Percentiles rank a stretch among this genome's conserved stretches.
Evolutionary conservation across 30 jellyfish, hydroid and myxozoan species (phyloP).

Genomic region (Sanderia malayensis): DNA sequence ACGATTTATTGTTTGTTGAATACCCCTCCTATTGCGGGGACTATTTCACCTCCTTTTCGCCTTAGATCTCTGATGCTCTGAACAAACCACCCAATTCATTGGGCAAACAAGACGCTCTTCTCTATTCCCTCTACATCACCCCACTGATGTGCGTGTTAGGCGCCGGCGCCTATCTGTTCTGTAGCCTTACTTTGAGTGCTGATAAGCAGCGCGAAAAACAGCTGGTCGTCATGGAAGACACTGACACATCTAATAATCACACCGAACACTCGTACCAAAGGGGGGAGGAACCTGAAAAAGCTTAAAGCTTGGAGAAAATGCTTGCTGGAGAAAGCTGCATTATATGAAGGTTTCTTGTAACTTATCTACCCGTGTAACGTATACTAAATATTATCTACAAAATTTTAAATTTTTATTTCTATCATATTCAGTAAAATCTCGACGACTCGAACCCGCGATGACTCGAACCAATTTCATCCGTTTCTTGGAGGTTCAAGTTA

Average conservation of each 20-base stretch:
- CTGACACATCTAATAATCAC: not conserved
- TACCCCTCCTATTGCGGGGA: not conserved
- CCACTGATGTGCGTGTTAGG: slow-evolving; percentile 75
- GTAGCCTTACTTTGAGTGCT: slow-evolving; percentile 40
- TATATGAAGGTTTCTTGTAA: no score
- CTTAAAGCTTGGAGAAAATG: no score
- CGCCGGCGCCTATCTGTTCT: slow-evolving; percentile 57
- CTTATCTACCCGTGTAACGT: no score
- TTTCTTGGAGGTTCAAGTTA: no score
- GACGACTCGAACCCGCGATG: no score
- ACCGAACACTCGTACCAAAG: not conserved
- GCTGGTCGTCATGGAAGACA: slow-evolving; percentile 5
- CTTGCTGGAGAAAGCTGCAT: no score
- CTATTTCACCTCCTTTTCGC: not conserved
- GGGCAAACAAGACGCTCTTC: slow-evolving; percentile 30
- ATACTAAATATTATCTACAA: no score
- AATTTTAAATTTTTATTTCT: no score
- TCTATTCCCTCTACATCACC: slow-evolving; percentile 65
- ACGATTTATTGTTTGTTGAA: not conserved
- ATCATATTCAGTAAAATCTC: no score
- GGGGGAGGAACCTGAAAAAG: no score
- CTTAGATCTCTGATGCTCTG: slow-evolving; percentile 56
- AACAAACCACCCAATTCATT: not conserved
- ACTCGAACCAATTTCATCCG: no score
- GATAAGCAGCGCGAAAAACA: slow-evolving; percentile 61